phyloP scores from a whole-genome alignment of 2,113 vertebrate genomes.

The Orycteropus afer region DNA sequence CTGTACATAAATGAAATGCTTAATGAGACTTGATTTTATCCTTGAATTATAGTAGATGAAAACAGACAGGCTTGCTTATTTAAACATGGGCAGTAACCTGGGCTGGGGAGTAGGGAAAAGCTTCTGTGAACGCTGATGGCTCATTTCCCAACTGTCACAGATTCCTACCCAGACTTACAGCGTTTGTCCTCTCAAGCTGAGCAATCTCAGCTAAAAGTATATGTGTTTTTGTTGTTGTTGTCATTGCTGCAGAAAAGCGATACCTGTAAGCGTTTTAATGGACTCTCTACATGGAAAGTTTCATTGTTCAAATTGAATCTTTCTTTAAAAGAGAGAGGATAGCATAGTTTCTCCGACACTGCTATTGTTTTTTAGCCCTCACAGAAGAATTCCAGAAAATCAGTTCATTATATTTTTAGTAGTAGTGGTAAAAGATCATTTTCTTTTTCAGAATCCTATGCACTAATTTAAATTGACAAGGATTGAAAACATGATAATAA shows the following conservation, averaged over 20 bases:
- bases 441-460: not conserved
- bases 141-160: not conserved
- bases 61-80: not conserved
- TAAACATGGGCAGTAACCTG: not conserved
- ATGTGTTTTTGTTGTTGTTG: not conserved
- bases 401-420: not conserved
- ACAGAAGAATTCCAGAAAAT: constrained; percentile 27
- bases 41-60: constrained; percentile 15
- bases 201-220: constrained; percentile 10
- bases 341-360: not conserved
- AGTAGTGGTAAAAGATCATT: constrained; percentile 34
- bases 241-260: not conserved
- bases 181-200: not conserved
- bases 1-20: not conserved
- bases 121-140: not conserved
- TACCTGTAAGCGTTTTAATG: not conserved
- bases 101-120: not conserved
- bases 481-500: constrained; percentile 19
- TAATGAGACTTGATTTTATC: not conserved
- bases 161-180: constrained; percentile 11
- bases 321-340: constrained; percentile 30
- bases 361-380: not conserved
- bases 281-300: not conserved
- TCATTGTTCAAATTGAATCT: not conserved
- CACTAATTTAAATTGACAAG: not conserved